These are phyloP conservation scores for Amphimallon solstitiale DNA, from an alignment of 2,888 invertebrate species.

Conservation along the genomic window DNA sequence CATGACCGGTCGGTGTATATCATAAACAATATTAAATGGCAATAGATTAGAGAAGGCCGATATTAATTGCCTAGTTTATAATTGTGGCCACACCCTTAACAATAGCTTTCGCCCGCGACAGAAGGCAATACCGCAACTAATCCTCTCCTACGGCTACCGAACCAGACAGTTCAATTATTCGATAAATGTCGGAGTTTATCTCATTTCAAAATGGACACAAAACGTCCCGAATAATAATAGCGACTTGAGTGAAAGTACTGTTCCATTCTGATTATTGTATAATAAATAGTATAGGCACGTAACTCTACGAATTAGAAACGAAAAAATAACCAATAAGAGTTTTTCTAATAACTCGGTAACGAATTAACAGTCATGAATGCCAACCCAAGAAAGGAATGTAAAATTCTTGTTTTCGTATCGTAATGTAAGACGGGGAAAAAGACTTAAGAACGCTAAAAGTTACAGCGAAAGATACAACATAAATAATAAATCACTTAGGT, in stretches of 20 bases:
- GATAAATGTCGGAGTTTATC: not conserved
- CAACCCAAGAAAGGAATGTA: conserved; percentile 26
- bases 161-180: not conserved
- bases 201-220: not conserved
- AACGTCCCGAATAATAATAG: not conserved
- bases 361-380: conserved; percentile 15
- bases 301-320: not conserved
- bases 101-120: conserved; percentile 1
- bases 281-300: conserved; percentile 2
- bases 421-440: not conserved
- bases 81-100: conserved; percentile 50
- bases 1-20: conserved; percentile 23
- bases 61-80: conserved; percentile 51
- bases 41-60: conserved; percentile 50
- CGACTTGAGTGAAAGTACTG: conserved; percentile 23
- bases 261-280: conserved; percentile 13
- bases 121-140: conserved; percentile 19
- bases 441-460: not conserved
- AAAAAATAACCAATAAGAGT: conserved; percentile 8
- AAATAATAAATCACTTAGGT: conserved; percentile 21
- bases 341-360: not conserved
- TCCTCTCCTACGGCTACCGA: conserved; percentile 24
- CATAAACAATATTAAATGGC: conserved; percentile 36
- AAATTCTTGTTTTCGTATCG: conserved; percentile 18
- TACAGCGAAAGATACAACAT: not conserved